These are phyloP conservation scores for Calliphora vomitoria DNA, from an alignment of 2,888 invertebrate species.

Conservation along the genomic window DNA sequence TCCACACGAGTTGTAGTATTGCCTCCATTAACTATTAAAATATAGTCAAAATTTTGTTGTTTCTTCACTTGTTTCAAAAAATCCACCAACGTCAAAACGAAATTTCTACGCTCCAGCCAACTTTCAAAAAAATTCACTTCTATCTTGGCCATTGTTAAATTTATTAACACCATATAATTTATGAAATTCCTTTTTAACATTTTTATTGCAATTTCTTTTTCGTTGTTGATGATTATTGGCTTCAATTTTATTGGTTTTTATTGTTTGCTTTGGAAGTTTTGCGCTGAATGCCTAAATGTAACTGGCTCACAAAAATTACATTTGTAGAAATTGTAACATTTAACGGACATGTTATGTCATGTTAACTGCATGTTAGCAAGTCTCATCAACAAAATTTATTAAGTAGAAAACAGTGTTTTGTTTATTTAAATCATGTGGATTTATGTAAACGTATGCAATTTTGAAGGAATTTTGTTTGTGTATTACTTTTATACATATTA, in stretches of 20 bases:
- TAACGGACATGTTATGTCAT: slow-evolving; percentile 9
- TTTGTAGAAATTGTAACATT: neutral
- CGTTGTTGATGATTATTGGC: neutral
- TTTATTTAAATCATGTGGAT: neutral
- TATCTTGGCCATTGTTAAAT: neutral
- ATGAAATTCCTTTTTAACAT: slow-evolving; percentile 24
- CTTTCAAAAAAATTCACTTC: neutral
- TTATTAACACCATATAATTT: neutral
- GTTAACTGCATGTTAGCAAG: slow-evolving; percentile 22
- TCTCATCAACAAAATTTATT: slow-evolving; percentile 16
- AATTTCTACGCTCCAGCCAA: neutral
- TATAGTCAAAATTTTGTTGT: slow-evolving; percentile 24
- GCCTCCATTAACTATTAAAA: slow-evolving; percentile 9
- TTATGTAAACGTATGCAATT: too few species aligned
- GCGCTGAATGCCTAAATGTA: neutral
- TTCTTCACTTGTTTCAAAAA: slow-evolving; percentile 8
- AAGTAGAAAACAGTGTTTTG: slow-evolving; percentile 17
- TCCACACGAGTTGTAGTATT: neutral
- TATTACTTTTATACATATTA: neutral
- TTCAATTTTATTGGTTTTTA: neutral
- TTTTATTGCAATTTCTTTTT: slow-evolving; percentile 1
- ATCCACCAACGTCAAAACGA: neutral
- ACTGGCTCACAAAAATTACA: neutral
- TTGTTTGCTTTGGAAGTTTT: neutral
- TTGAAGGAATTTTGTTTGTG: too few species aligned